These are phyloP conservation scores for Apteryx owenii DNA, from an alignment of 2,113 vertebrate genomes.

Conservation along the genomic window DNA sequence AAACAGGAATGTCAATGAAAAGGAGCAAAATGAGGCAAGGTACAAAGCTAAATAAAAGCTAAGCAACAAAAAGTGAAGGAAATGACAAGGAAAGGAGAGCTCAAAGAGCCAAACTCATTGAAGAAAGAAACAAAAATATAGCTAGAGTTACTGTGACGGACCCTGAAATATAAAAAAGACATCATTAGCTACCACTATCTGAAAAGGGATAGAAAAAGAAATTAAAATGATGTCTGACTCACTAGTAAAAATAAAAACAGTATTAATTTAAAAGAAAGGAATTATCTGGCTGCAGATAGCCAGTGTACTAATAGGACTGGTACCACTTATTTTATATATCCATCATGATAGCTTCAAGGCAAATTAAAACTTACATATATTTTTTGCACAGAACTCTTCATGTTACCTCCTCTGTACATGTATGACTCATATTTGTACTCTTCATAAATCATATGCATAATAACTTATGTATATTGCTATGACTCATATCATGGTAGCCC, in stretches of 20 bases:
- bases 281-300: not conserved
- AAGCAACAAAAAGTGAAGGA: slow-evolving; percentile 3
- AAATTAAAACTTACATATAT: not conserved
- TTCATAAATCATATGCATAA: not conserved
- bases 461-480: not conserved
- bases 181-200: slow-evolving; percentile 13
- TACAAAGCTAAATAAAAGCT: slow-evolving; percentile 20
- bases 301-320: not conserved
- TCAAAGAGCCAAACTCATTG: not conserved
- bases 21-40: not conserved
- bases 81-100: slow-evolving; percentile 2
- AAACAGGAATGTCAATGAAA: not conserved
- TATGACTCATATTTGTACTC: not conserved
- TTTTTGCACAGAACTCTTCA: not conserved
- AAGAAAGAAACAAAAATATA: slow-evolving; percentile 5
- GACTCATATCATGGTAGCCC: not conserved
- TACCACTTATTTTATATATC: not conserved
- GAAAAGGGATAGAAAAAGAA: slow-evolving; percentile 8
- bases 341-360: not conserved
- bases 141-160: not conserved
- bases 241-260: not conserved
- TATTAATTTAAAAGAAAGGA: slow-evolving; percentile 16
- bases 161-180: not conserved
- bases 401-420: fast-evolving
- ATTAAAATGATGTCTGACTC: slow-evolving; percentile 21